phyloP scores from a whole-genome alignment of 37 sponge, comb jelly and placozoan species.

The Beroe ovata region DNA sequence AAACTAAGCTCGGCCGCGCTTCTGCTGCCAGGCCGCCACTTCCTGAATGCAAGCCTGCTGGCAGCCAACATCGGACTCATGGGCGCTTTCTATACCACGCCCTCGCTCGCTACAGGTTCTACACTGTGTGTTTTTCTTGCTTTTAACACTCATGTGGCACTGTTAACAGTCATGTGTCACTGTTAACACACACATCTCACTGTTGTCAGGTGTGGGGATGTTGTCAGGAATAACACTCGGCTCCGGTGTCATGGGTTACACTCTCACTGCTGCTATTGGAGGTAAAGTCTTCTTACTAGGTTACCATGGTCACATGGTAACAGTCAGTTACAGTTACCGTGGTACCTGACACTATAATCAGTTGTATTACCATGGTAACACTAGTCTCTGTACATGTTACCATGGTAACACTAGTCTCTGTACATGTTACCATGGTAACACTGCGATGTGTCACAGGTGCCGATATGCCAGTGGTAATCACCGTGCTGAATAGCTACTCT shows the following conservation, averaged over 20 bases:
- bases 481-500: conserved; percentile 93
- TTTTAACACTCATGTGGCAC: too few species aligned
- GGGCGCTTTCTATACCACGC: conserved; percentile 81
- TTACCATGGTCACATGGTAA: too few species aligned
- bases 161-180: too few species aligned
- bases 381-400: too few species aligned
- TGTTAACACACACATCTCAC: too few species aligned
- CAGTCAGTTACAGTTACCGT: too few species aligned
- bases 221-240: conserved; percentile 81
- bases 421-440: too few species aligned
- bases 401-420: too few species aligned
- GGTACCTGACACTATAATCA: too few species aligned
- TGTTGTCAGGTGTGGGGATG: conserved; percentile 63
- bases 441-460: too few species aligned
- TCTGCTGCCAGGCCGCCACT: conserved; percentile 75
- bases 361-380: too few species aligned
- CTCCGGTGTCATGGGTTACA: conserved; percentile 83
- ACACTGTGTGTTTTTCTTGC: background rate
- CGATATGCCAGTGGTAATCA: conserved; percentile 97
- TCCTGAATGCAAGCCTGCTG: conserved; percentile 76
- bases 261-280: conserved; percentile 90
- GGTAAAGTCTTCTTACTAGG: too few species aligned
- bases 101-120: conserved; percentile 74
- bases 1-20: conserved; percentile 79
- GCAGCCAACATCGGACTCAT: conserved; percentile 77